Percentiles rank a stretch among this genome's conserved stretches.
phyloP scores from a whole-genome alignment of 2,888 invertebrate genomes.

The Griposia aprilina region DNA sequence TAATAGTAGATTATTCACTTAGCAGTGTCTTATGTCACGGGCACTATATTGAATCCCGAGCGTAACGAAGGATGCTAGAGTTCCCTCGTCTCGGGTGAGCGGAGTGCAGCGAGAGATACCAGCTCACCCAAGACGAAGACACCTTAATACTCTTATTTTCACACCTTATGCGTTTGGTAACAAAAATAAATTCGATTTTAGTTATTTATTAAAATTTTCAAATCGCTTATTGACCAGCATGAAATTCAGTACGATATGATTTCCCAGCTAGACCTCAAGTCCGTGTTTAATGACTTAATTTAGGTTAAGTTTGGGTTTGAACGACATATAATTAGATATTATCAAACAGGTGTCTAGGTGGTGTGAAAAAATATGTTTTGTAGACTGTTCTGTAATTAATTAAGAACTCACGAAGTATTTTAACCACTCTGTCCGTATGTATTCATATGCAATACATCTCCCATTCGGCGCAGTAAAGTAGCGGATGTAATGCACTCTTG shows the following conservation, averaged over 20 bases:
- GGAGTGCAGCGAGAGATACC: no score
- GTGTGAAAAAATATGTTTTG: background rate
- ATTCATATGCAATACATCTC: constrained; percentile 53
- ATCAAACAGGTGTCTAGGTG: background rate
- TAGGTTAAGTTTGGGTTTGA: background rate
- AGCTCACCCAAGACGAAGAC: no score
- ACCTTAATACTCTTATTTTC: no score
- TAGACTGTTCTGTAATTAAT: background rate
- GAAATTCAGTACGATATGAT: background rate
- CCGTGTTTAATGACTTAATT: background rate
- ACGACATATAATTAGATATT: background rate
- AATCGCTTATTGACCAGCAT: no score
- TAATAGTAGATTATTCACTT: background rate
- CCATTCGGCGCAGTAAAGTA: constrained; percentile 63
- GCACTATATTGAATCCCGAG: background rate
- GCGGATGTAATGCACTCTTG: constrained; percentile 70
- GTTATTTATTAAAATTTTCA: no score
- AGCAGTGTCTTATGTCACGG: background rate
- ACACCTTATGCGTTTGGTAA: no score
- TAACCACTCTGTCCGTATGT: constrained; percentile 21
- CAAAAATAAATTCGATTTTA: no score
- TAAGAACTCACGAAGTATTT: background rate
- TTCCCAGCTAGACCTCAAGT: no score
- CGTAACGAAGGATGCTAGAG: background rate
- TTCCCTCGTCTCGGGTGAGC: background rate